phyloP scores from a whole-genome alignment of 2,888 invertebrate genomes.

The Embidobia sp. region DNA sequence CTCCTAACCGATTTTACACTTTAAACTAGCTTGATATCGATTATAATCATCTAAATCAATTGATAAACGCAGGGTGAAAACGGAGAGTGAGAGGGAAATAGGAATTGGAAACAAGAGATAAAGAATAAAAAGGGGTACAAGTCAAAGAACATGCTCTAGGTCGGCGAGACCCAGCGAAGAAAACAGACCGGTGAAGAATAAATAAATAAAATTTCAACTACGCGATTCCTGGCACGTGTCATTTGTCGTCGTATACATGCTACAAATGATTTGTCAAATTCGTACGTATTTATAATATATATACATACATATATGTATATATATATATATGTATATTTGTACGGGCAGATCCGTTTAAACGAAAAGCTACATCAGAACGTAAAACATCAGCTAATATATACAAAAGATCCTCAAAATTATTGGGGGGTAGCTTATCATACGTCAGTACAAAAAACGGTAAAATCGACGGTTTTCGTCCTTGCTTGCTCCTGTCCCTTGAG shows the following conservation, averaged over 20 bases:
- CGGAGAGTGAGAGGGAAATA: too few species aligned
- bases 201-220: slow-evolving; percentile 71
- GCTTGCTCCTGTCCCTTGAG: slow-evolving; percentile 23
- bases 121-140: too few species aligned
- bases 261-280: slow-evolving; percentile 57
- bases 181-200: slow-evolving; percentile 64
- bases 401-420: slow-evolving; percentile 68
- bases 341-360: slow-evolving; percentile 43
- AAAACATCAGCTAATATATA: slow-evolving; percentile 75
- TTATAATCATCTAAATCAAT: slow-evolving; percentile 59
- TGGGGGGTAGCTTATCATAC: slow-evolving; percentile 22
- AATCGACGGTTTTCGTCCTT: slow-evolving; percentile 25
- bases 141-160: slow-evolving; percentile 70
- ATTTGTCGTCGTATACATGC: slow-evolving; percentile 64
- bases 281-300: slow-evolving; percentile 65
- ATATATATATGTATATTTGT: too few species aligned
- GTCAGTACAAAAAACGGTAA: slow-evolving; percentile 42
- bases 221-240: slow-evolving; percentile 66
- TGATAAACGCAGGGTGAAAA: slow-evolving; percentile 20
- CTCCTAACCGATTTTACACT: slow-evolving; percentile 55
- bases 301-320: slow-evolving; percentile 49
- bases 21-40: slow-evolving; percentile 62
- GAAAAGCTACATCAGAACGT: slow-evolving; percentile 56
- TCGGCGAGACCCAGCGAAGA: slow-evolving; percentile 22
- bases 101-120: neutral